phyloP scores from a whole-genome alignment of 2,888 invertebrate species.

The Drosophila testacea region DNA sequence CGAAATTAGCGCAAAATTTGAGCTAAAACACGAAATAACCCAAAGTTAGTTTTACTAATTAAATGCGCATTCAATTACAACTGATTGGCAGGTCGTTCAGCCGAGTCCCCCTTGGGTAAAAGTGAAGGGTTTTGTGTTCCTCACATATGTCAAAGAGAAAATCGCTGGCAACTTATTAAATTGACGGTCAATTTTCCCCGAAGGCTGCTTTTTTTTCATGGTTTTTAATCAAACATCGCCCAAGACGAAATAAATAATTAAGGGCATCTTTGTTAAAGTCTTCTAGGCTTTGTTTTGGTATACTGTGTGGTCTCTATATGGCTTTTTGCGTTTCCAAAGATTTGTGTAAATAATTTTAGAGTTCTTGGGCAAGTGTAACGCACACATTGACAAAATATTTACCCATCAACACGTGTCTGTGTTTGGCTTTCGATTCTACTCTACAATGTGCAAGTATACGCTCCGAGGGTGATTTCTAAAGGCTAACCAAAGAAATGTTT shows the following conservation, averaged over 20 bases:
- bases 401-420: conserved; percentile 50
- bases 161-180: conserved; percentile 31
- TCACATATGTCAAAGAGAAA: conserved; percentile 24
- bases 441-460: conserved; percentile 4
- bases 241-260: conserved; percentile 46
- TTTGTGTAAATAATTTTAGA: conserved; percentile 37
- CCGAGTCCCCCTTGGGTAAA: conserved; percentile 13
- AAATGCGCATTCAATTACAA: conserved; percentile 61
- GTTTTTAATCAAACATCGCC: conserved; percentile 4
- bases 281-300: conserved; percentile 8
- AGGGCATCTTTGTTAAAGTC: conserved; percentile 12
- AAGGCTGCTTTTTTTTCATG: conserved; percentile 6
- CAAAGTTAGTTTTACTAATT: conserved; percentile 66
- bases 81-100: conserved; percentile 38
- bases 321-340: conserved; percentile 6
- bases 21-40: conserved; percentile 41
- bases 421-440: conserved; percentile 20
- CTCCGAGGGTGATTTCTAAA: conserved; percentile 12
- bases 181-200: conserved; percentile 24
- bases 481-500: conserved; percentile 5
- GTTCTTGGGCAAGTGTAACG: conserved; percentile 17
- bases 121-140: not conserved
- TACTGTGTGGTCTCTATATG: not conserved
- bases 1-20: conserved; percentile 46
- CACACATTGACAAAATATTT: conserved; percentile 50